Conservation (phyloP, 2,113 vertebrate genomes). For the Platichthys flesus region DNA sequence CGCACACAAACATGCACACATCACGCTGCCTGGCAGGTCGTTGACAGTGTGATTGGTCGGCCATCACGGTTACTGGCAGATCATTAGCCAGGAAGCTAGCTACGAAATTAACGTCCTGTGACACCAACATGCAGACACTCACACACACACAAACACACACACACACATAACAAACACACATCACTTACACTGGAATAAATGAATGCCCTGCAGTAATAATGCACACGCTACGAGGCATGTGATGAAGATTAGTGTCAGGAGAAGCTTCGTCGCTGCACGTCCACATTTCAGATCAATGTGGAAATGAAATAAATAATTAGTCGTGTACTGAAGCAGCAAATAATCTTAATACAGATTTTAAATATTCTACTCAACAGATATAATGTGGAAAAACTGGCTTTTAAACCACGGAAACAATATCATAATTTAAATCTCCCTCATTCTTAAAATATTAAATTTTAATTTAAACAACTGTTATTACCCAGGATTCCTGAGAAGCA, state of each 20-base stretch:
- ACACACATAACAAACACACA: background rate
- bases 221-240: background rate
- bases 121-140: constrained; percentile 1
- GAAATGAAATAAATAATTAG: background rate
- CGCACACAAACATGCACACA: background rate
- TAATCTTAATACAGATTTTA: background rate
- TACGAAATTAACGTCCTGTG: constrained; percentile 29
- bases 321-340: background rate
- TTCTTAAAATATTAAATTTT: too few relatives aligned
- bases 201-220: background rate
- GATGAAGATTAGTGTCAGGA: background rate
- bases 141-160: background rate
- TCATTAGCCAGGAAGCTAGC: constrained; percentile 20
- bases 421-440: too few relatives aligned
- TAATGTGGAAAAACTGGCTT: too few relatives aligned
- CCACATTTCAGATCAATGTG: background rate
- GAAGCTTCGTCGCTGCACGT: background rate
- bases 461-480: background rate
- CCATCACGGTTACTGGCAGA: constrained; percentile 13
- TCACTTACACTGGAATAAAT: background rate
- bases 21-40: background rate
- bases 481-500: too few relatives aligned
- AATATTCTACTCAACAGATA: too few relatives aligned
- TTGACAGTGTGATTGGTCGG: background rate
- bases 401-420: too few relatives aligned